These are phyloP conservation scores for Aegotheles bennettii DNA, from an alignment of 2,113 vertebrate genomes.

Conservation along the genomic window DNA sequence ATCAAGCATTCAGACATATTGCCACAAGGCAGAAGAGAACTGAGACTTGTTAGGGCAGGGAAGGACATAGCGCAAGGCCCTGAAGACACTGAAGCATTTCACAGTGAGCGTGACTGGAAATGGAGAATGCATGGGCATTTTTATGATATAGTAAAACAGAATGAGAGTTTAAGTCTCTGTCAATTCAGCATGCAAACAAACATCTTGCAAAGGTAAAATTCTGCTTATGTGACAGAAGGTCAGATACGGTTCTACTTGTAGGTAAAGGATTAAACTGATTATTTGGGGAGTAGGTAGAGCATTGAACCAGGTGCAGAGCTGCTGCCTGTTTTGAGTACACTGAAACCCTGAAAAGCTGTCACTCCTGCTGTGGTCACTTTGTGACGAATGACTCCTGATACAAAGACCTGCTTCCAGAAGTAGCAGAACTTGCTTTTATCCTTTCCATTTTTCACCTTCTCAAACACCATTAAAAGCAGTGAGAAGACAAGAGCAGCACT, in stretches of 20 bases:
- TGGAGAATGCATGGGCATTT: not conserved
- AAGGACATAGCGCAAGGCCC: not conserved
- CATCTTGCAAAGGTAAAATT: not conserved
- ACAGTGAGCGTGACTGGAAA: not conserved
- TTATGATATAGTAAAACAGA: not conserved
- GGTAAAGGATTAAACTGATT: not conserved
- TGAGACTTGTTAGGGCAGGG: not conserved
- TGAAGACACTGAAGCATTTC: not conserved
- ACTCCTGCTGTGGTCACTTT: not conserved
- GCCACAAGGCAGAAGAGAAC: not conserved
- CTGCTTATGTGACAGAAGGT: not conserved
- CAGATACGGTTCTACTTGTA: not conserved
- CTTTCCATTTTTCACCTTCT: not conserved
- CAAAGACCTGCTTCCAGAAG: not conserved
- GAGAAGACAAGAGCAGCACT: not conserved
- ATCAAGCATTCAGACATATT: not conserved
- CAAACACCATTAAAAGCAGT: not conserved
- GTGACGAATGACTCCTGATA: not conserved
- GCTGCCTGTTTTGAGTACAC: not conserved
- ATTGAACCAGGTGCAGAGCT: not conserved
- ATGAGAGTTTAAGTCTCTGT: not conserved
- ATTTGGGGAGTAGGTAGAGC: not conserved
- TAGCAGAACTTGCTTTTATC: not conserved
- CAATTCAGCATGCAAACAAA: not conserved
- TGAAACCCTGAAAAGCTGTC: not conserved